Conservation (phyloP, 2,797 vertebrate species). For the Leptatherina wallacei region DNA sequence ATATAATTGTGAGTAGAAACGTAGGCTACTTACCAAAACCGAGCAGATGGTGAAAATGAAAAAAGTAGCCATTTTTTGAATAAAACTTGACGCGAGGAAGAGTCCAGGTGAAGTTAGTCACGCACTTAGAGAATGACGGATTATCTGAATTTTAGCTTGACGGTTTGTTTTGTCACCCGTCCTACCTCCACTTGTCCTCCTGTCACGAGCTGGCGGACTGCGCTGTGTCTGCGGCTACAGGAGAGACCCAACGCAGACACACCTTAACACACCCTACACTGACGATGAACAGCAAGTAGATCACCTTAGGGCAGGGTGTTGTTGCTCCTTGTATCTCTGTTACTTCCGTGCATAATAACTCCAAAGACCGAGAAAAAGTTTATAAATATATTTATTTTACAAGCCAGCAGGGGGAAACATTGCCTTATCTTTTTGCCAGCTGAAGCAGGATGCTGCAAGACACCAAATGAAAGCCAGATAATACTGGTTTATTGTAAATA, state of each 20-base stretch:
- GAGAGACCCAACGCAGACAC: conserved; percentile 44
- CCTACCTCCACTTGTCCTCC: neutral
- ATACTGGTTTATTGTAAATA: no score
- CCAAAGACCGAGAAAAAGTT: neutral
- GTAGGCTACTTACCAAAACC: conserved; percentile 59
- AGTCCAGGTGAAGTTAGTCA: neutral
- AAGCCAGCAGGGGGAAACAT: conserved; percentile 67
- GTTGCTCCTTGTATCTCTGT: neutral
- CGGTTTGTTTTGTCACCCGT: neutral
- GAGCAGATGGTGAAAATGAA: conserved; percentile 42
- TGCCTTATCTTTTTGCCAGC: neutral
- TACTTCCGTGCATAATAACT: neutral
- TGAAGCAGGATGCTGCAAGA: neutral
- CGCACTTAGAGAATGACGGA: neutral
- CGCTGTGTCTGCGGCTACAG: neutral
- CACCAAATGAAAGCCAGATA: neutral
- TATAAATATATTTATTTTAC: neutral
- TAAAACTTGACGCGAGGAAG: neutral
- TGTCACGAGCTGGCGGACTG: neutral
- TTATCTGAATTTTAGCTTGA: neutral
- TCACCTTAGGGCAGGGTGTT: conserved; percentile 7
- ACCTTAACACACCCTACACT: conserved; percentile 68
- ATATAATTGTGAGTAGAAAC: no score
- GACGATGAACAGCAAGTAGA: neutral
- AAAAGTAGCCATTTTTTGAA: conserved; percentile 53